A percentile compares a stretch with the other conserved stretches of the same genome.
Evolutionary conservation across 1,140 invertebrate genomes (phyloP).

Genomic region (Mamestra configurata): DNA sequence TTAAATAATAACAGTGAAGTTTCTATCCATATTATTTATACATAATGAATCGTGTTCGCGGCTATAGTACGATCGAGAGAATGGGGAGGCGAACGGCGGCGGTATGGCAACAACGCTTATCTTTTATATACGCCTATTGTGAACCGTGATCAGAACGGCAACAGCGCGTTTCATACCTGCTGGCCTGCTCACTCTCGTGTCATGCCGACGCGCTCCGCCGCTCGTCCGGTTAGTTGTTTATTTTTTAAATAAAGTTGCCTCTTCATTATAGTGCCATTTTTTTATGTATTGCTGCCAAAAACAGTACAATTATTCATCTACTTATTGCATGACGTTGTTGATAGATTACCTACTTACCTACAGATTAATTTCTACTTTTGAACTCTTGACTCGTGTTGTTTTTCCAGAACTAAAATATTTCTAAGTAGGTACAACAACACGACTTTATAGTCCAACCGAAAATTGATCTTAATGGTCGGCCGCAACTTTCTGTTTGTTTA

Average conservation of each 20-base stretch:
- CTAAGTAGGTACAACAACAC: no score
- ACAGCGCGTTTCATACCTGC: conserved; percentile 77
- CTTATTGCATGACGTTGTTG: not conserved
- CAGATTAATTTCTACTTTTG: no score
- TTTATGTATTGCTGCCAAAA: conserved; percentile 32
- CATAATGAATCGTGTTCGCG: conserved; percentile 20
- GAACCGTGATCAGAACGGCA: conserved; percentile 69
- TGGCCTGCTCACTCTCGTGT: conserved; percentile 62
- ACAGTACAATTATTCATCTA: not conserved
- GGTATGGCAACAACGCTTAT: conserved; percentile 75
- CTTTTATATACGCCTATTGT: conserved; percentile 70
- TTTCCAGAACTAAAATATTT: no score
- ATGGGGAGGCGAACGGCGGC: conserved; percentile 66
- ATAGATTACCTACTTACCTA: no score
- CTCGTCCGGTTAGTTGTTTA: conserved; percentile 62
- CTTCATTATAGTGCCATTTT: conserved; percentile 36
- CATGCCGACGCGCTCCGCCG: conserved; percentile 68
- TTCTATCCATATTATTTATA: conserved; percentile 1
- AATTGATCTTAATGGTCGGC: no score
- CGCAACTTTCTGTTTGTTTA: no score
- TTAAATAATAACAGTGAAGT: conserved; percentile 18
- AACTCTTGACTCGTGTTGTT: no score
- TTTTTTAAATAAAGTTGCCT: conserved; percentile 52
- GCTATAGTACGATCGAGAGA: conserved; percentile 36
- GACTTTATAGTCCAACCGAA: no score